Percentiles rank a stretch among this genome's conserved stretches.
Evolutionary conservation across 2,888 invertebrate genomes (phyloP).

Genomic region (Acleris emargana): DNA sequence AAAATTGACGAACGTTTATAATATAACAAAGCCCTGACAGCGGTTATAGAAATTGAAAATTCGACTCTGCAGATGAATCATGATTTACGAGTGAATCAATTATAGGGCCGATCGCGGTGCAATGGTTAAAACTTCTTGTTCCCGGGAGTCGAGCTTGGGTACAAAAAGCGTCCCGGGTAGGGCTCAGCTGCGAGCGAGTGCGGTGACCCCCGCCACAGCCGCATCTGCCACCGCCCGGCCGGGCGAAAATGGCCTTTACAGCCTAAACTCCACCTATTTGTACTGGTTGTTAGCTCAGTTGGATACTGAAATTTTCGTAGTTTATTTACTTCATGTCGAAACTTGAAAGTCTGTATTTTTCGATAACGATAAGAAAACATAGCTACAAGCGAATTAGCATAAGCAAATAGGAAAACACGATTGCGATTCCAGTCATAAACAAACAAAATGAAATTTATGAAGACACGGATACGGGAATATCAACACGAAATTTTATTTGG

Average conservation of each 20-base stretch:
- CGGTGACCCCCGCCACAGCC: constrained; percentile 71
- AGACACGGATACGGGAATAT: constrained; percentile 27
- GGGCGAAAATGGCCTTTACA: constrained; percentile 22
- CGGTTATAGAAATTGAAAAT: no score
- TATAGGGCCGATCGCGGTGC: constrained; percentile 40
- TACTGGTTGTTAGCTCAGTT: constrained; percentile 26
- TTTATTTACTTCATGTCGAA: not conserved
- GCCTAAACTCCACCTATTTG: constrained; percentile 28
- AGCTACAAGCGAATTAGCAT: constrained; percentile 31
- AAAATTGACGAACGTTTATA: no score
- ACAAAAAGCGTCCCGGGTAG: constrained; percentile 66
- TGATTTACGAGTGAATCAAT: constrained; percentile 34
- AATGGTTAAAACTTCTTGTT: constrained; percentile 51
- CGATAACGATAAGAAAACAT: constrained; percentile 14
- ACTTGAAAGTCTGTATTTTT: constrained; percentile 5
- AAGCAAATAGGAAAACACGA: constrained; percentile 31
- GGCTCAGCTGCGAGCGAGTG: constrained; percentile 73
- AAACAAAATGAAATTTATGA: constrained; percentile 30
- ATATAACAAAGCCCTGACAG: no score
- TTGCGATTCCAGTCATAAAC: constrained; percentile 29
- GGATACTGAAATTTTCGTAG: constrained; percentile 13
- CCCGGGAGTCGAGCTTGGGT: constrained; percentile 43
- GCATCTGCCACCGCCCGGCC: constrained; percentile 63
- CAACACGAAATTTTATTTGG: constrained; percentile 21
- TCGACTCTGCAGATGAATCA: not conserved